A percentile compares a stretch with the other conserved stretches of the same genome.
Conservation (phyloP, 2,888 invertebrate species). For the Pediacus dermestoides region DNA sequence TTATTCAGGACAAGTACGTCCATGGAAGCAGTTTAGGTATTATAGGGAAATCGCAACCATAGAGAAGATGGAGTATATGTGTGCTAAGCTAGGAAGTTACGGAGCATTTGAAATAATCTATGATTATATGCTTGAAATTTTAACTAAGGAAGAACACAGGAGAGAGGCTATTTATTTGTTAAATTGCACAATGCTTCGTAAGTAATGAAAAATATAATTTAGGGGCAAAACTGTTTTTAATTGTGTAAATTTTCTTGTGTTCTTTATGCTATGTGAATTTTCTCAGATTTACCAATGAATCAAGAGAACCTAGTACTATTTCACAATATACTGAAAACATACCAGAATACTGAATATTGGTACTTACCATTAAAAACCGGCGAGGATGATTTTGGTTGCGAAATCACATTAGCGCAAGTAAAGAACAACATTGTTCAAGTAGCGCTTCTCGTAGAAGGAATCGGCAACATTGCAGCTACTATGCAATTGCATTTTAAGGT, state of each 20-base stretch:
- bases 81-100: slow-evolving; percentile 55
- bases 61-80: slow-evolving; percentile 55
- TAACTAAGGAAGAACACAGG: slow-evolving; percentile 51
- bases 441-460: slow-evolving; percentile 67
- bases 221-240: no score
- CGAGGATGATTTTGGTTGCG: slow-evolving; percentile 32
- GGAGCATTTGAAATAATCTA: slow-evolving; percentile 57
- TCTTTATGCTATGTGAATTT: slow-evolving; percentile 6
- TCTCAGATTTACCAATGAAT: slow-evolving; percentile 12
- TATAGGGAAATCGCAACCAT: slow-evolving; percentile 52
- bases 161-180: slow-evolving; percentile 62
- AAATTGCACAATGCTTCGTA: slow-evolving; percentile 49
- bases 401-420: slow-evolving; percentile 40
- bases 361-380: slow-evolving; percentile 50
- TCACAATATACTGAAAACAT: slow-evolving; percentile 37
- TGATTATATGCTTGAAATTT: slow-evolving; percentile 61
- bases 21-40: slow-evolving; percentile 66
- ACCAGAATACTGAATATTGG: slow-evolving; percentile 56
- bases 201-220: slow-evolving; percentile 2
- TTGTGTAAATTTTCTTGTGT: not conserved
- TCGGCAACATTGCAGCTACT: slow-evolving; percentile 60
- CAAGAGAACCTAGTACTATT: slow-evolving; percentile 21
- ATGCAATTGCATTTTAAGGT: slow-evolving; percentile 56
- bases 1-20: slow-evolving; percentile 48
- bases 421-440: slow-evolving; percentile 63